These are phyloP conservation scores for Florisuga fusca DNA, from an alignment of 2,797 vertebrate genomes.

Conservation along the genomic window DNA sequence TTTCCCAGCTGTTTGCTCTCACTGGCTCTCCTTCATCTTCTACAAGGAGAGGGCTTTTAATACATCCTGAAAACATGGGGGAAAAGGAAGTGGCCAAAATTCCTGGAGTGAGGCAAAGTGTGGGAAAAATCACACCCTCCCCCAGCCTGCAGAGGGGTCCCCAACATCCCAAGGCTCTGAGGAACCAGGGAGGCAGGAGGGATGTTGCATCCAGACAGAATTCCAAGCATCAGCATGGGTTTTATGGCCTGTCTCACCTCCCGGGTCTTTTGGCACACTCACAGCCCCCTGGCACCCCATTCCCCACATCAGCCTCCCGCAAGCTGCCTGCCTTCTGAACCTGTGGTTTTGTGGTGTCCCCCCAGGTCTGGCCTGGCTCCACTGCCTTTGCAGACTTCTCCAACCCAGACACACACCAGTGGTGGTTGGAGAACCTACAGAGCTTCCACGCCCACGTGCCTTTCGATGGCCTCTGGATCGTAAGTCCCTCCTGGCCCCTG, in stretches of 20 bases:
- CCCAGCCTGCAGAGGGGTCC: not conserved
- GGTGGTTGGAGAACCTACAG: conserved; percentile 90
- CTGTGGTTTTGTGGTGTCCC: not conserved
- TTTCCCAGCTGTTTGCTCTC: not conserved
- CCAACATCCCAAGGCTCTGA: rapidly evolving
- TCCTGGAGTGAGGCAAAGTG: not conserved
- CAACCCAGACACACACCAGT: conserved; percentile 82
- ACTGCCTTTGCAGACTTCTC: conserved; percentile 90
- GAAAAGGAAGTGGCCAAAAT: not conserved
- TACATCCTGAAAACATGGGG: not conserved
- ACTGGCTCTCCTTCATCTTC: rapidly evolving
- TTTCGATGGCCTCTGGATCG: conserved; percentile 91
- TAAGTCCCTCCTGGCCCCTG: conserved; percentile 71
- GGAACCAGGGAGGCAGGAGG: not conserved
- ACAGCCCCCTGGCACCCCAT: not conserved
- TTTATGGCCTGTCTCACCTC: not conserved
- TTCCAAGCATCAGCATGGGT: not conserved
- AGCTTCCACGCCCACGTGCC: conserved; percentile 81
- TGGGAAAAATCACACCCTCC: not conserved
- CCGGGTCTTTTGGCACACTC: not conserved
- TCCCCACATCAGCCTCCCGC: rapidly evolving
- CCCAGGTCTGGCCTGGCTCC: conserved; percentile 89
- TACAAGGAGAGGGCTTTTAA: not conserved
- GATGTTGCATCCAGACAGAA: not conserved
- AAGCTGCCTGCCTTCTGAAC: not conserved